These are phyloP conservation scores for Rafetus swinhoei DNA, from an alignment of 2,113 vertebrate species.

Conservation along the genomic window DNA sequence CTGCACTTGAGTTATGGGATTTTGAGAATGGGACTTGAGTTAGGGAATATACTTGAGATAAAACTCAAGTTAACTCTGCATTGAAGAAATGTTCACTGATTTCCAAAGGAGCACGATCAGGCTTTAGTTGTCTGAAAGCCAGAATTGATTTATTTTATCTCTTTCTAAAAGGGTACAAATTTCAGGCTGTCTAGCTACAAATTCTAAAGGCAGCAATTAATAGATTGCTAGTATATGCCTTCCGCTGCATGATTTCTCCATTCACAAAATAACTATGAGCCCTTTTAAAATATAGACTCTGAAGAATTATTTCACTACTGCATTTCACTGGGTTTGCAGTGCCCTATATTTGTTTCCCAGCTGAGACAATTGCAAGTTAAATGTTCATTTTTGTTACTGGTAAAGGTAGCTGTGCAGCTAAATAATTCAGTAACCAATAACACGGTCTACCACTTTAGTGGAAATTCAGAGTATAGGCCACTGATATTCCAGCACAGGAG, in stretches of 20 bases:
- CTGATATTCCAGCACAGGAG: background rate
- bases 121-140: background rate
- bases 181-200: background rate
- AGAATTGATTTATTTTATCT: background rate
- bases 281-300: background rate
- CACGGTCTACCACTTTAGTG: background rate
- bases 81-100: background rate
- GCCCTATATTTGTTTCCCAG: slow-evolving; percentile 15
- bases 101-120: accelerated
- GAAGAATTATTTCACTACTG: background rate
- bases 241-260: background rate
- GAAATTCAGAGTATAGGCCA: background rate
- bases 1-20: background rate
- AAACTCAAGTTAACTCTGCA: background rate
- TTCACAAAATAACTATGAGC: background rate
- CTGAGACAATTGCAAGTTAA: slow-evolving; percentile 35
- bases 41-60: background rate
- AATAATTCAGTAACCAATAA: slow-evolving; percentile 68
- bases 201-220: background rate
- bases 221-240: background rate
- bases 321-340: background rate
- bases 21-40: background rate
- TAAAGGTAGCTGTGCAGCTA: slow-evolving; percentile 35
- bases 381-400: background rate
- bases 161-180: background rate